Evolutionary conservation across 1,140 invertebrate species (phyloP), one percentile per base, ranked within the genome.

Genomic region (Drusus annulatus): DNA sequence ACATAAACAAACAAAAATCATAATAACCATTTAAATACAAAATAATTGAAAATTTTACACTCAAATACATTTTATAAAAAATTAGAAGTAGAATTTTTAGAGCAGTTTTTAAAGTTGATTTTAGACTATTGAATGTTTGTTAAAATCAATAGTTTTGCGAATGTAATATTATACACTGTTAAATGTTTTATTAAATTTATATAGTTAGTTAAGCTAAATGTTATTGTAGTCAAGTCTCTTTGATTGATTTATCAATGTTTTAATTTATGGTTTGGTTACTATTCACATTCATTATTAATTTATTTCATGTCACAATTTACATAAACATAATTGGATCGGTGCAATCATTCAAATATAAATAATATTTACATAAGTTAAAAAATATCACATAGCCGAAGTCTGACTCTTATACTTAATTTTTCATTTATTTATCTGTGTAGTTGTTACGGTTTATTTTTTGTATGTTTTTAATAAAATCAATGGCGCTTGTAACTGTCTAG

Each of bases 401-500:
- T 69, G 16, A 21, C 23, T 69, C 8, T 69, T 73, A 54, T 52
- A 52, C 51, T 54, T 52, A 73, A 52, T 51, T 15, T 21, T 51
- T 73, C 15, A 13, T 73, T 52, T 15, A 50, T 45, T 1, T 28
- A 25, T 75, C 58, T 58, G 21, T 75, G 21, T 25, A 19, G 28
- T 28, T n/a, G 6, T 74, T 16, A 15, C 23, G 23, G 73, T 73
- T 65, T 69, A 50, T 21, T 50, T 50, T 17, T 36, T 52, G 23
- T 73, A 74, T n/a, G 52, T 74, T 74, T 74, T 52, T 74, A 71
- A 74, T 52, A 25, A 56, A 74, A 74, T 74, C 54, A 28, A 25
- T 71, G 68, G 23, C 68, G 54, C 52, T 25, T 74, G 51, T 74
- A 56, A 45, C 28, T 74, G 69, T 74, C 28, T 74, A 74, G 50